Percentiles rank a stretch among this genome's conserved stretches.
Evolutionary conservation across 2,113 vertebrate species (phyloP).

Genomic region (Xiphias gladius): DNA sequence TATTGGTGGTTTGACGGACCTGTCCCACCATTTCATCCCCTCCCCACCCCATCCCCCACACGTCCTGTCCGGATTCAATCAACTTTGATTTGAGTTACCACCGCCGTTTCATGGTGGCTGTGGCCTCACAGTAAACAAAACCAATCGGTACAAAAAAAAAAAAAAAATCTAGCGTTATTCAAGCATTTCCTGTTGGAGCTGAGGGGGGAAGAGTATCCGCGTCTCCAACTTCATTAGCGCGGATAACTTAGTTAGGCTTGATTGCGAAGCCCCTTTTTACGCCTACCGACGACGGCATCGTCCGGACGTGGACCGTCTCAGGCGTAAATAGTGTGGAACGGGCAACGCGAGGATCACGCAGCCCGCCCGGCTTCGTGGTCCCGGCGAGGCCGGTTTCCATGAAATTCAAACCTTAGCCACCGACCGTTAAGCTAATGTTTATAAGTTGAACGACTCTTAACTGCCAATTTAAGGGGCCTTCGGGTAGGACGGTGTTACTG

Average conservation of each 20-base stretch:
- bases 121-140: too few species aligned
- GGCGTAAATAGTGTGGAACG: too few species aligned
- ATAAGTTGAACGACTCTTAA: neutral
- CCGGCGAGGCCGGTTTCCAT: too few species aligned
- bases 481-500: too few species aligned
- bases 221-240: neutral
- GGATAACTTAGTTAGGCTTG: neutral
- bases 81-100: neutral
- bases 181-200: neutral
- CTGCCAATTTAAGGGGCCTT: neutral
- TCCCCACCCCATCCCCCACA: constrained; percentile 55
- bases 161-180: fast-evolving
- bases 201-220: neutral
- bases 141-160: neutral
- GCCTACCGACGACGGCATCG: neutral
- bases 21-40: constrained; percentile 25
- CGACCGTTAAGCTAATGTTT: neutral
- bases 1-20: neutral
- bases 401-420: neutral
- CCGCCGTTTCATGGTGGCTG: too few species aligned
- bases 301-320: too few species aligned
- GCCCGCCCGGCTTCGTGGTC: too few species aligned
- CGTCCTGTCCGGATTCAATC: constrained; percentile 58
- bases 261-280: neutral
- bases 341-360: too few species aligned